phyloP scores from a whole-genome alignment of 2,113 vertebrate genomes.

The Sceloporus tristichus region DNA sequence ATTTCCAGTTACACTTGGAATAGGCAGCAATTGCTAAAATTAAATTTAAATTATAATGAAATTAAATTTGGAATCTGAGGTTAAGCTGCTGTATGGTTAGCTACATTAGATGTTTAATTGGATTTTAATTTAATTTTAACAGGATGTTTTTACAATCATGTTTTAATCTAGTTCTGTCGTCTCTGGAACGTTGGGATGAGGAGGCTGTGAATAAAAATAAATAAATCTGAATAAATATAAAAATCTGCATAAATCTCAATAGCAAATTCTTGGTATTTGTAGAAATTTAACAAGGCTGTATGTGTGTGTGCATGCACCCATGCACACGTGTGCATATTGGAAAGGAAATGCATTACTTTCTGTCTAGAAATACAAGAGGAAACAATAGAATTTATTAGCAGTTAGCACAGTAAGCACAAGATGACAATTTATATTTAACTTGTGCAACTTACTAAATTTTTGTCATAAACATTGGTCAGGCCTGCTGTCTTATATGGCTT shows the following conservation, averaged over 20 bases:
- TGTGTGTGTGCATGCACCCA: too few relatives aligned
- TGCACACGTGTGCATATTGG: neutral
- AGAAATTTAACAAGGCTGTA: too few relatives aligned
- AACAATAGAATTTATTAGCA: neutral
- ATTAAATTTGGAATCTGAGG: slow-evolving; percentile 17
- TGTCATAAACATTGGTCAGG: neutral
- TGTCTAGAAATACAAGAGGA: neutral
- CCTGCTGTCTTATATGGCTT: neutral
- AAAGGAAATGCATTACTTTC: neutral
- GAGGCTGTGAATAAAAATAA: neutral
- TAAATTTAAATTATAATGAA: slow-evolving; percentile 35
- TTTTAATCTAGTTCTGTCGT: slow-evolving; percentile 2
- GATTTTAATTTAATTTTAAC: slow-evolving; percentile 29
- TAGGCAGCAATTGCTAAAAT: slow-evolving; percentile 28
- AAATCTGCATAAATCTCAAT: slow-evolving; percentile 6
- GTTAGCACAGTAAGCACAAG: neutral
- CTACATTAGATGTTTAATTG: slow-evolving; percentile 35
- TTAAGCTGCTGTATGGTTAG: slow-evolving; percentile 13
- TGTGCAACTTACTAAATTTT: neutral
- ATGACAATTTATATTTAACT: neutral
- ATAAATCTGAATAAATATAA: neutral
- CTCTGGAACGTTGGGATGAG: neutral
- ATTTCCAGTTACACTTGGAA: slow-evolving; percentile 16
- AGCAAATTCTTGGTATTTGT: neutral
- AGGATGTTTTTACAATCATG: neutral